phyloP scores from a whole-genome alignment of 2,888 invertebrate species.

The Zootermopsis nevadensis region DNA sequence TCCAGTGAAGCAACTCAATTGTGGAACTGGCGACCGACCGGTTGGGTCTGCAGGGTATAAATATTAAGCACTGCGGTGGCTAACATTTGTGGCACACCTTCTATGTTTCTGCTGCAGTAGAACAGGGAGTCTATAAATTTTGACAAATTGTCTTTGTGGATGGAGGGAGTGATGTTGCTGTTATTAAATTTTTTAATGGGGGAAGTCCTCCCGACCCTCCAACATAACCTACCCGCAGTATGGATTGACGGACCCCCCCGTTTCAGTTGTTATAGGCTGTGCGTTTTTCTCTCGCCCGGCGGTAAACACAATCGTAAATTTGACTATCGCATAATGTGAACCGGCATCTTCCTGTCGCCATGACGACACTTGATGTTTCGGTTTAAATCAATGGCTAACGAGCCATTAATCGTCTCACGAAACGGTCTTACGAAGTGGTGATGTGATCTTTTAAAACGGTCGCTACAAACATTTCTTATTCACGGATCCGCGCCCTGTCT shows the following conservation, averaged over 20 bases:
- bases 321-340: background rate
- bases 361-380: background rate
- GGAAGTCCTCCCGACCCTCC: constrained; percentile 3
- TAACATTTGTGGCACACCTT: constrained; percentile 28
- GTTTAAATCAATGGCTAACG: background rate
- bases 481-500: too few species aligned
- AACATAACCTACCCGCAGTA: background rate
- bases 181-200: constrained; percentile 51
- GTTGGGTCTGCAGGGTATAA: background rate
- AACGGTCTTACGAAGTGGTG: background rate
- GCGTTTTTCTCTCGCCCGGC: background rate
- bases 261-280: background rate
- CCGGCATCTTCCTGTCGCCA: background rate
- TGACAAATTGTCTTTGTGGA: constrained; percentile 47
- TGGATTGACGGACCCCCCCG: background rate
- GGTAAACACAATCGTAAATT: constrained; percentile 21
- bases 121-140: constrained; percentile 29
- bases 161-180: constrained; percentile 35
- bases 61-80: constrained; percentile 22
- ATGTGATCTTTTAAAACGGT: too few species aligned
- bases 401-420: background rate
- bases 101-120: background rate
- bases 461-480: too few species aligned
- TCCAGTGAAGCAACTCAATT: background rate
- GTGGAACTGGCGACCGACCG: background rate